phyloP scores from a whole-genome alignment of 2,797 vertebrate species.

The Gymnopithys bicolor region DNA sequence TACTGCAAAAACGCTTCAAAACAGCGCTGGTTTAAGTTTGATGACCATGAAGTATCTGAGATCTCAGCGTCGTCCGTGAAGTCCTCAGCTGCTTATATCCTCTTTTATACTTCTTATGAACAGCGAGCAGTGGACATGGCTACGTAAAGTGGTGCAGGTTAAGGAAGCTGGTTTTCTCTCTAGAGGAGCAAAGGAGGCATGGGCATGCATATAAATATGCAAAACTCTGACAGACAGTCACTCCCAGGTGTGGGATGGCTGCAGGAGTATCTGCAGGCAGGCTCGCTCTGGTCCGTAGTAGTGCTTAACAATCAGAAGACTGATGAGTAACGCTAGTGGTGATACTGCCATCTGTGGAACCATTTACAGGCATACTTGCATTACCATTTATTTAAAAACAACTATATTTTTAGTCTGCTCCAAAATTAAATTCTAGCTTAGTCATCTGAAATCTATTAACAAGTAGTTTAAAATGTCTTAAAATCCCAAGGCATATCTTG shows the following conservation, averaged over 20 bases:
- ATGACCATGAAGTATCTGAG: constrained; percentile 95
- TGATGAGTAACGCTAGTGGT: constrained; percentile 53
- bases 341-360: constrained; percentile 57
- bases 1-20: constrained; percentile 91
- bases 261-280: constrained; percentile 33
- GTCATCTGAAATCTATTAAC: constrained; percentile 64
- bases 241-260: not conserved
- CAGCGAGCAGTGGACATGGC: constrained; percentile 62
- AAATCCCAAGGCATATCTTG: constrained; percentile 70
- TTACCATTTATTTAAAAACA: constrained; percentile 68
- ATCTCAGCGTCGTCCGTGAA: constrained; percentile 91
- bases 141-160: constrained; percentile 54
- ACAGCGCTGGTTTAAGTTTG: constrained; percentile 96
- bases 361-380: constrained; percentile 48
- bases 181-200: constrained; percentile 12
- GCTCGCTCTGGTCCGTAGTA: constrained; percentile 40
- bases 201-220: constrained; percentile 28
- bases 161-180: constrained; percentile 14
- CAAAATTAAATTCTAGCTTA: constrained; percentile 71
- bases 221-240: not conserved
- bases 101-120: constrained; percentile 95
- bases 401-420: constrained; percentile 75
- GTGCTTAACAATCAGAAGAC: constrained; percentile 53
- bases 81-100: constrained; percentile 95
- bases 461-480: constrained; percentile 63